phyloP scores from a whole-genome alignment of 2,888 invertebrate species.

The Spatulosminthurus flaviceps region DNA sequence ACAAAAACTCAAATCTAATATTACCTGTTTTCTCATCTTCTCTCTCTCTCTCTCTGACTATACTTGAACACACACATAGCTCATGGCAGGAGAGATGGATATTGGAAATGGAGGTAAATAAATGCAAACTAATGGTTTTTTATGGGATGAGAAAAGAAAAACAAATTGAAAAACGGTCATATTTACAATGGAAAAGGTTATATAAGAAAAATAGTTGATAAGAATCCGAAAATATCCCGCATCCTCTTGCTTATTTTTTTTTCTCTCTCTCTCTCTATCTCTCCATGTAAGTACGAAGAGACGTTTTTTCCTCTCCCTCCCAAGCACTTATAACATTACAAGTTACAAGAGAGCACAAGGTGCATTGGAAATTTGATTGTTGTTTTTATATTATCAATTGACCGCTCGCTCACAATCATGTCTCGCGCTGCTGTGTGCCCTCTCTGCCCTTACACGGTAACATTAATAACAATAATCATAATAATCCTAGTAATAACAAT shows the following conservation, averaged over 20 bases:
- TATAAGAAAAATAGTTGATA: neutral
- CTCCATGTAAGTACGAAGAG: no score
- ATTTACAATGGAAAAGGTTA: slow-evolving; percentile 9
- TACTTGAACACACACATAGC: neutral
- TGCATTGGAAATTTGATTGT: neutral
- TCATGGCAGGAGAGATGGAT: neutral
- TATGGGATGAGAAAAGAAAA: slow-evolving; percentile 12
- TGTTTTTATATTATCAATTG: slow-evolving; percentile 18
- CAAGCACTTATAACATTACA: no score
- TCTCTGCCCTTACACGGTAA: slow-evolving; percentile 26
- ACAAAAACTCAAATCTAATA: neutral
- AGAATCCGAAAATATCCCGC: slow-evolving; percentile 12
- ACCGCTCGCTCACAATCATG: slow-evolving; percentile 10
- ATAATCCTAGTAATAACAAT: neutral
- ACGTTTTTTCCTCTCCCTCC: no score
- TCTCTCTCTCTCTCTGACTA: no score
- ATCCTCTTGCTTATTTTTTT: slow-evolving; percentile 5
- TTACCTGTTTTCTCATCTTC: neutral
- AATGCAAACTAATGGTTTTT: slow-evolving; percentile 11
- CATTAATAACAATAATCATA: neutral
- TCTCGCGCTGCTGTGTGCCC: slow-evolving; percentile 20
- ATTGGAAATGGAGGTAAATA: neutral
- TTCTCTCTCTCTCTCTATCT: neutral
- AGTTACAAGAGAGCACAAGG: no score
- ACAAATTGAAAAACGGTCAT: slow-evolving; percentile 2